Evolutionary conservation across 2,888 invertebrate species (phyloP), one percentile per base, ranked within the genome.

Genomic region (Campoplex nolae): DNA sequence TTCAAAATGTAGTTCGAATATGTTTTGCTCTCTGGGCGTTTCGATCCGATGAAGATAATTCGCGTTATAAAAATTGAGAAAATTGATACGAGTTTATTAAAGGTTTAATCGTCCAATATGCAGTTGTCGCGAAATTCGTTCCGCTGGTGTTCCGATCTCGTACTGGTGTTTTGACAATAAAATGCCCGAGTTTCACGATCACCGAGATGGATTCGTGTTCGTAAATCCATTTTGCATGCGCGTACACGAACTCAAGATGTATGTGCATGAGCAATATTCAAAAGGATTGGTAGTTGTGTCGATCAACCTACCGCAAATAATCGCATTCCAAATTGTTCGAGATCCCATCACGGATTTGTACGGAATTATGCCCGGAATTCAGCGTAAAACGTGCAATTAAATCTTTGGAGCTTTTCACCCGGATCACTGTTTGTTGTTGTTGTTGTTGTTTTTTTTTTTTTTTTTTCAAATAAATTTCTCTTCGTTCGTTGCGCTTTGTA

Each of bases 301-400:
- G 78, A 83, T 75, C 73, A 71, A 48, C 48, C 42, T 38, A 77
- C 70, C 83, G 74, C 80, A 67, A 83, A 83, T 77, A 86, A 83
- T 86, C 80, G 83, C 76, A 80, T 86, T 86, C 75, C 78, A 51
- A 51, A 32, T 42, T 35, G 18, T 56, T 18, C 70, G 78, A 85
- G 79, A 79, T 79, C 45, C 75, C 62, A 83, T 75, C 74, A 9
- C 23, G 79, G 85, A 83, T 82, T 85, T 78, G 78, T 82, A 32
- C 58, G 78, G 78, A 83, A 85, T 85, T 79, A 79, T 65, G 54
- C 65, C 28, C 28, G 83, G 71, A 81, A 86, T 83, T 77, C 18
- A 62, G 16, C 48, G 75, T 38, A 67, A 68, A 74, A 56, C 58
- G 45, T 62, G 74, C 82, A 79, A 86, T 86, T 56, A 76, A 75